Conservation (phyloP, 2,888 invertebrate species). For the Aporophyla nigra region DNA sequence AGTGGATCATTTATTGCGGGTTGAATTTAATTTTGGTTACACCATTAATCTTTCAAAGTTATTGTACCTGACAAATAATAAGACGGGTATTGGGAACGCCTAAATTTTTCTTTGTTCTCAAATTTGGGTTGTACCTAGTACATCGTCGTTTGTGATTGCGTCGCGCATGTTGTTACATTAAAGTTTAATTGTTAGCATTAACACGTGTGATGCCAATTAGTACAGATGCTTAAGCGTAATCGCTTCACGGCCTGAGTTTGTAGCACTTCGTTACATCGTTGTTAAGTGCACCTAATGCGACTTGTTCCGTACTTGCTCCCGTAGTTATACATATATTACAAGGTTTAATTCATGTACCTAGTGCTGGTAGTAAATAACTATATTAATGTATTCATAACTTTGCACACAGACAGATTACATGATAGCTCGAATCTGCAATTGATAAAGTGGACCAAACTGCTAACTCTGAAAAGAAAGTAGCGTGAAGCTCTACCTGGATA, state of each 20-base stretch:
- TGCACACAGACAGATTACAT: neutral
- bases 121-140: slow-evolving; percentile 16
- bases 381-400: neutral
- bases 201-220: slow-evolving; percentile 74
- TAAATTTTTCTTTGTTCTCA: slow-evolving; percentile 36
- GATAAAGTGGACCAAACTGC: neutral
- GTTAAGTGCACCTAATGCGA: slow-evolving; percentile 65
- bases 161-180: slow-evolving; percentile 54
- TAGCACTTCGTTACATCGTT: slow-evolving; percentile 61
- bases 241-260: slow-evolving; percentile 65
- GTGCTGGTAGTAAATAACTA: neutral
- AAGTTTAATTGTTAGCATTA: slow-evolving; percentile 73
- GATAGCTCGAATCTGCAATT: neutral
- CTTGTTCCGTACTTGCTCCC: slow-evolving; percentile 55
- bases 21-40: slow-evolving; percentile 56
- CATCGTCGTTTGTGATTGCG: slow-evolving; percentile 27
- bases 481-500: neutral
- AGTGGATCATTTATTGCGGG: slow-evolving; percentile 52
- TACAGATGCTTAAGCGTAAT: slow-evolving; percentile 69
- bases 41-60: slow-evolving; percentile 53
- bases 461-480: neutral
- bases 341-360: slow-evolving; percentile 32
- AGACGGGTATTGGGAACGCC: slow-evolving; percentile 36
- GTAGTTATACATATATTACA: slow-evolving; percentile 37
- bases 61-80: slow-evolving; percentile 52